Conservation (phyloP, 2,797 vertebrate genomes). For the Varecia variegata region DNA sequence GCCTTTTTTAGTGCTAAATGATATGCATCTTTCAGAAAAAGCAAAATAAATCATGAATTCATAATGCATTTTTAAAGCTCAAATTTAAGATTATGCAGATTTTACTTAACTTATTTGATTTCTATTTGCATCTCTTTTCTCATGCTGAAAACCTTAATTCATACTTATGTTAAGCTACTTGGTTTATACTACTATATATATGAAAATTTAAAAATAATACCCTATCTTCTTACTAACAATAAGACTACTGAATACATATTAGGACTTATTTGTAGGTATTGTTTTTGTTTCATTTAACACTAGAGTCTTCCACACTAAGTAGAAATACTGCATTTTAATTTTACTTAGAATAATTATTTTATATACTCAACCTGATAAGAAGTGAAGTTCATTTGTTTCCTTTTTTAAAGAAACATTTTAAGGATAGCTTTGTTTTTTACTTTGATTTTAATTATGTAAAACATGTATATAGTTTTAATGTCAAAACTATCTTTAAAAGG, state of each 20-base stretch:
- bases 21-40: neutral
- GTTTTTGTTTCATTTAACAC: neutral
- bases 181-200: neutral
- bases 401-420: neutral
- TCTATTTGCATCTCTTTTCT: neutral
- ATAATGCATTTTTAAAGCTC: neutral
- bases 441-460: neutral
- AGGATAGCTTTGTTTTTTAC: neutral
- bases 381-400: neutral
- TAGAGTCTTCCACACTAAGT: neutral
- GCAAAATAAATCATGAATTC: neutral
- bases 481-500: neutral
- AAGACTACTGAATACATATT: neutral
- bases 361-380: neutral
- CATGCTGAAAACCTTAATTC: neutral
- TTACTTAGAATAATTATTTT: neutral
- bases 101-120: neutral
- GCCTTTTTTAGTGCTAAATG: neutral
- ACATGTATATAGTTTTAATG: neutral
- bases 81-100: neutral
- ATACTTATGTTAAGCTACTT: neutral
- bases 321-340: neutral
- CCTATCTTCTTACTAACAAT: neutral
- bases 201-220: neutral
- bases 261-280: neutral